phyloP scores from a whole-genome alignment of 2,888 invertebrate genomes.

The Boloria euphrosyne region DNA sequence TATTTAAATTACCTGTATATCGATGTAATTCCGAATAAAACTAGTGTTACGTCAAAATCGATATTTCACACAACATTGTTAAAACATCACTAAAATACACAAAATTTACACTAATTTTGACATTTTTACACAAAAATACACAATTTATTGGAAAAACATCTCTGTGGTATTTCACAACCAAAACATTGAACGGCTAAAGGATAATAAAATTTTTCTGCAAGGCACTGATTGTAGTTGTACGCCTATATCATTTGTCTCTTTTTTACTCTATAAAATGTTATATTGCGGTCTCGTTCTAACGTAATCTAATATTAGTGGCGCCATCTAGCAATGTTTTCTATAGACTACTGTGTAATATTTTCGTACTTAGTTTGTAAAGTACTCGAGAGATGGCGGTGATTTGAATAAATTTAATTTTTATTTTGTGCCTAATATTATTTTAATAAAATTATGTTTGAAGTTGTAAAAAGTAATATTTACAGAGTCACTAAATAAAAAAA shows the following conservation, averaged over 20 bases:
- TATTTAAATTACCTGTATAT: too few relatives aligned
- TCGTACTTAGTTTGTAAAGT: neutral
- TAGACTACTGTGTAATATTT: neutral
- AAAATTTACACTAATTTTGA: slow-evolving; percentile 9
- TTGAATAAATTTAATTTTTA: too few relatives aligned
- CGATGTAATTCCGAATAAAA: slow-evolving; percentile 21
- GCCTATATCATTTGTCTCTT: slow-evolving; percentile 18
- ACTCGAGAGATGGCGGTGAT: neutral
- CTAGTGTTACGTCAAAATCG: slow-evolving; percentile 29
- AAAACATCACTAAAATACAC: neutral
- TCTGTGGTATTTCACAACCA: slow-evolving; percentile 38
- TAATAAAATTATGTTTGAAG: too few relatives aligned
- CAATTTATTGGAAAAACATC: slow-evolving; percentile 4
- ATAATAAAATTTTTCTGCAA: slow-evolving; percentile 26
- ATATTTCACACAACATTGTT: slow-evolving; percentile 24
- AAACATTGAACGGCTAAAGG: slow-evolving; percentile 42
- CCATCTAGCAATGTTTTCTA: slow-evolving; percentile 2
- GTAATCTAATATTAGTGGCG: slow-evolving; percentile 2
- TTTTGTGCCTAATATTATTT: too few relatives aligned
- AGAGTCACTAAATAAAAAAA: too few relatives aligned
- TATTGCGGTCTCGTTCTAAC: slow-evolving; percentile 4
- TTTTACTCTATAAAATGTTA: slow-evolving; percentile 1
- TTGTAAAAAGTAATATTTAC: too few relatives aligned
- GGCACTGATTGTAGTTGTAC: slow-evolving; percentile 13
- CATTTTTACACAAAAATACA: slow-evolving; percentile 11